A percentile compares a stretch with the other conserved stretches of the same genome.
phyloP scores from a whole-genome alignment of 2,797 vertebrate species.

The Smutsia gigantea region DNA sequence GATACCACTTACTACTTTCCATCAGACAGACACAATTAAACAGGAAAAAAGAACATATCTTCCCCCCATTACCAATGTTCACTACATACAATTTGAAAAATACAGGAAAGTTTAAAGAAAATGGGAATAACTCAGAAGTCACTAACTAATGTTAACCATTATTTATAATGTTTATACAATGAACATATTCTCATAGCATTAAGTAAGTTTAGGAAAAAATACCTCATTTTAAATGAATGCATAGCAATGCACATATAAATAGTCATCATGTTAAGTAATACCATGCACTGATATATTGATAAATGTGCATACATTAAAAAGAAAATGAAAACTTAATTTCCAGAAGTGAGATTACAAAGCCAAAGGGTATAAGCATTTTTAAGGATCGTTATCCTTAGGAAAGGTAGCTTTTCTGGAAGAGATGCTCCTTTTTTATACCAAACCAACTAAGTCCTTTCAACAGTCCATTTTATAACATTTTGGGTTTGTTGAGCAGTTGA shows the following conservation, averaged over 20 bases:
- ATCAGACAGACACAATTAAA: background rate
- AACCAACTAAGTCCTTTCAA: background rate
- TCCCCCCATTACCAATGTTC: background rate
- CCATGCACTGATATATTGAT: background rate
- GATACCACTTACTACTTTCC: background rate
- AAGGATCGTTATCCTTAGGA: background rate
- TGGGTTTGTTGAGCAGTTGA: background rate
- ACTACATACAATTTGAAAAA: background rate
- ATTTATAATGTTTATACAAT: background rate
- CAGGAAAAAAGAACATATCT: background rate
- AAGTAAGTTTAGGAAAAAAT: conserved; percentile 28
- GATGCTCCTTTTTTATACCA: background rate
- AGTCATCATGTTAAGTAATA: background rate
- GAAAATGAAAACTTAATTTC: background rate
- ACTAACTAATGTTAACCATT: background rate
- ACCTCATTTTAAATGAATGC: background rate
- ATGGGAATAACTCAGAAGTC: conserved; percentile 46
- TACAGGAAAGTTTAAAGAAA: conserved; percentile 34
- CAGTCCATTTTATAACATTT: background rate
- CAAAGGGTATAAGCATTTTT: background rate
- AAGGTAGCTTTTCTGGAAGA: background rate
- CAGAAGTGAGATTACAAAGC: conserved; percentile 34
- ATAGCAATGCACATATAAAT: conserved; percentile 21
- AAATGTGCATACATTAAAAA: background rate
- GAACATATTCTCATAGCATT: conserved; percentile 3